phyloP scores from a whole-genome alignment of 2,113 vertebrate genomes.

The Marmota flaviventris region DNA sequence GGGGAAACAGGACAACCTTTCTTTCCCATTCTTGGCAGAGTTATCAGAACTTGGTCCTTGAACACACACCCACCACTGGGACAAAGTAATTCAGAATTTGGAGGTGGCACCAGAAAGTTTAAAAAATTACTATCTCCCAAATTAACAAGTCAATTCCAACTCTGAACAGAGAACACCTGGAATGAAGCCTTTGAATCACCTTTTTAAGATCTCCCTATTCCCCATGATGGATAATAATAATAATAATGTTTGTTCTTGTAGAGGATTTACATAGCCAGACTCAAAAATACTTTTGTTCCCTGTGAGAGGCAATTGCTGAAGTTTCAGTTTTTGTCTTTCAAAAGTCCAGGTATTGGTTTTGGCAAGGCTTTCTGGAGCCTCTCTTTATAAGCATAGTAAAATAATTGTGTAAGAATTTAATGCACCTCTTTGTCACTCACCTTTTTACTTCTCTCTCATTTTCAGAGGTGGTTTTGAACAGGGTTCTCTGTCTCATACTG shows the following conservation, averaged over 20 bases:
- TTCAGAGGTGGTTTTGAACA: background rate
- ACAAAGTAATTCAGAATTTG: too few species aligned
- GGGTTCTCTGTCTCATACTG: background rate
- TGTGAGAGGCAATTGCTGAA: background rate
- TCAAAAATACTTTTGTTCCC: background rate
- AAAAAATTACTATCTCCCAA: too few species aligned
- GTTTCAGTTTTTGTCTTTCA: background rate
- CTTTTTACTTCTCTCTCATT: background rate
- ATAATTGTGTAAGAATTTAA: background rate
- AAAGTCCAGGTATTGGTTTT: background rate
- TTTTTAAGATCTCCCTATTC: too few species aligned
- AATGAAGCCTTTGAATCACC: too few species aligned
- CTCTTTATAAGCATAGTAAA: background rate
- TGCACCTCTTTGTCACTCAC: background rate
- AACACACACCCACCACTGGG: too few species aligned
- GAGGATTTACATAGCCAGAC: background rate
- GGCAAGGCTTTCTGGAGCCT: background rate
- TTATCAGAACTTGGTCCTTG: too few species aligned
- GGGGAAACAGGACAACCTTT: too few species aligned
- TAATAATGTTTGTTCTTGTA: background rate
- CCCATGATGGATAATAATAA: too few species aligned
- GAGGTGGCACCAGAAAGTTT: too few species aligned
- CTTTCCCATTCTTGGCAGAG: too few species aligned
- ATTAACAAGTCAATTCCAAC: too few species aligned
- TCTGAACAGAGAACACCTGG: too few species aligned